A percentile compares a stretch with the other conserved stretches of the same genome.
phyloP scores from a whole-genome alignment of 1,140 invertebrate species.

The Chionoecetes opilio region DNA sequence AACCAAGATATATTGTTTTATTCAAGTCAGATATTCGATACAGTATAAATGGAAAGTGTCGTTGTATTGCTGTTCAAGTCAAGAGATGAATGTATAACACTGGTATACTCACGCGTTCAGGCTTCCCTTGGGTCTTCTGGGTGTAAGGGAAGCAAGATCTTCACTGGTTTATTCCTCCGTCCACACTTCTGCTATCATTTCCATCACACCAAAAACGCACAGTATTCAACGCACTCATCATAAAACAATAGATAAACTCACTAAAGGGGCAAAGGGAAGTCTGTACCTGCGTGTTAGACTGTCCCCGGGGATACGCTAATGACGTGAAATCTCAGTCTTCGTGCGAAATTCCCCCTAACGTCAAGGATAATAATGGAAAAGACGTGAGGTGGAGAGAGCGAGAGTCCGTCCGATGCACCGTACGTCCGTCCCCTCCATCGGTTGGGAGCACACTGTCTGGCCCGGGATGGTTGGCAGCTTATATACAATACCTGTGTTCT shows the following conservation, averaged over 20 bases:
- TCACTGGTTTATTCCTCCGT: no score
- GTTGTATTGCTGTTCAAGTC: no score
- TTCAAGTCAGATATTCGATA: no score
- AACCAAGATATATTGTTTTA: no score
- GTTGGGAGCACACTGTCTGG: not conserved
- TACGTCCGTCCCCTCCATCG: not conserved
- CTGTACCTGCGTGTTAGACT: not conserved
- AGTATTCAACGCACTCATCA: not conserved
- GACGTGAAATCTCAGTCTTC: not conserved
- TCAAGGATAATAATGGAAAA: not conserved
- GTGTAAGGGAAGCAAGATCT: no score
- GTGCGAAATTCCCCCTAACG: no score
- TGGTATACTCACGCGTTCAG: no score
- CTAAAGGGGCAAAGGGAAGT: not conserved
- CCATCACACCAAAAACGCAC: not conserved
- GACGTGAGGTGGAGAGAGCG: not conserved
- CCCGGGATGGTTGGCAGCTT: not conserved
- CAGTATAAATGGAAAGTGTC: no score
- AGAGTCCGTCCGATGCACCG: not conserved
- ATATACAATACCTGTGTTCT: conserved; percentile 10
- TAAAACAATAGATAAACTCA: not conserved
- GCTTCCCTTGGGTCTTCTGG: no score
- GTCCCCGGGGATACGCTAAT: not conserved
- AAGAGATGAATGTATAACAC: no score
- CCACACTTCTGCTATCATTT: not conserved